phyloP scores from a whole-genome alignment of 2,113 vertebrate species.

The Carlito syrichta region DNA sequence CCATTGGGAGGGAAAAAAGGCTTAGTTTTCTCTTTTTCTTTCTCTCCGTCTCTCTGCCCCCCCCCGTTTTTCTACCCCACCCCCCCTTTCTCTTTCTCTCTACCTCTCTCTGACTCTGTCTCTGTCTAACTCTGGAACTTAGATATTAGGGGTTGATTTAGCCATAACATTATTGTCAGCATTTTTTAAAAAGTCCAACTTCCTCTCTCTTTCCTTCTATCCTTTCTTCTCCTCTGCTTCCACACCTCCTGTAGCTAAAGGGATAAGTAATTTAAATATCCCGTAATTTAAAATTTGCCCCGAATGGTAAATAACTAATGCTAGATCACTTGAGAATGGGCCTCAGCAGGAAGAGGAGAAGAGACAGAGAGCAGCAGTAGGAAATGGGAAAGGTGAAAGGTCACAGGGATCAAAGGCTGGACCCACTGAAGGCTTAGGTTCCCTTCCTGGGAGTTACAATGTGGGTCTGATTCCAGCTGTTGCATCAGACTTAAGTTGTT shows the following conservation, averaged over 20 bases:
- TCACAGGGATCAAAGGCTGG: neutral
- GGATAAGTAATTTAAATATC: neutral
- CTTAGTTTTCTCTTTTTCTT: fast-evolving
- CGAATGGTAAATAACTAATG: neutral
- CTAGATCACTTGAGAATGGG: neutral
- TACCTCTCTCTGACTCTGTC: too few species aligned
- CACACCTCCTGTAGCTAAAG: neutral
- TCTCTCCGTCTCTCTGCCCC: too few species aligned
- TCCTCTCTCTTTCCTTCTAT: neutral
- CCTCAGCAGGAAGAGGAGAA: neutral
- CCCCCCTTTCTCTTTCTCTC: too few species aligned
- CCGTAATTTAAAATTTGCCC: neutral
- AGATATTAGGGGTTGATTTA: neutral
- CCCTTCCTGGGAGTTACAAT: neutral
- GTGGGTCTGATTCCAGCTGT: neutral
- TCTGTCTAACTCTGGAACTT: neutral
- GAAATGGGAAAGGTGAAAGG: neutral
- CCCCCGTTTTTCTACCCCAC: too few species aligned
- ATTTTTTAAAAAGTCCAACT: neutral
- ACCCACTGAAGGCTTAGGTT: neutral
- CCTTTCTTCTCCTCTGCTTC: neutral
- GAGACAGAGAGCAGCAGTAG: neutral
- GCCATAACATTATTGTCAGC: neutral
- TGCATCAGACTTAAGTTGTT: neutral
- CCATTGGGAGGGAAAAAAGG: neutral